Evolutionary conservation across 2,888 invertebrate species (phyloP), one percentile per base, ranked within the genome.

Genomic region (Phrixothrix hirtus): DNA sequence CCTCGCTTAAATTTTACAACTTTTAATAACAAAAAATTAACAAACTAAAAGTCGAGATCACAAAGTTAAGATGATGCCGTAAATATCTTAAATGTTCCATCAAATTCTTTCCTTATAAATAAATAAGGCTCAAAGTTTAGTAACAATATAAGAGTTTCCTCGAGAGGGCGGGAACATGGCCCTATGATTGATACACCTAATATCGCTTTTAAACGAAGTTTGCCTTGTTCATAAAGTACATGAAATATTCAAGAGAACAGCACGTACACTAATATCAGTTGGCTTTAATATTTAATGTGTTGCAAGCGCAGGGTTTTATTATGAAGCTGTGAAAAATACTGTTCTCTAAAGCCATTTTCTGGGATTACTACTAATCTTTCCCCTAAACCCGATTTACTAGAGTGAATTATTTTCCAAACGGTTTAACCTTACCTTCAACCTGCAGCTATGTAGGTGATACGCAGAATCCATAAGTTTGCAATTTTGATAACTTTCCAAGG

Each of bases 301-400:
- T 60, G 58, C 61, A 49, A 57, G 60, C 58, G 57, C 62, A 52
- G 51, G 53, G 59, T 61, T 61, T 63, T 65, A 64, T 63, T 63
- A 61, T 61, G 63, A 62, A 53, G 57, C 61, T 44, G 55, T 42
- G 64, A 65, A 64, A 66, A 67, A 67, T 67, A 65, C 59, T 63
- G 64, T 64, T 61, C 64, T 59, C 53, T 58, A 67, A 69, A 69
- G 66, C 69, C 69, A 69, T 71, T 70, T 64, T 63, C 64, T 57
- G 53, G 67, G 70, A 70, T 71, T 69, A 69, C 63, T 60, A 63
- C 65, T 71, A 70, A 71, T 68, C 70, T 67, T 66, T 61, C 62
- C 60, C 62, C 61, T 61, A 63, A 62, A 64, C 65, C 61, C 61
- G 64, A 67, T 67, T 66, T 66, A 63, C 61, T 57, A 52, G 60